Evolutionary conservation across 2,113 vertebrate species (phyloP).

Genomic region (Baryphthengus martii): DNA sequence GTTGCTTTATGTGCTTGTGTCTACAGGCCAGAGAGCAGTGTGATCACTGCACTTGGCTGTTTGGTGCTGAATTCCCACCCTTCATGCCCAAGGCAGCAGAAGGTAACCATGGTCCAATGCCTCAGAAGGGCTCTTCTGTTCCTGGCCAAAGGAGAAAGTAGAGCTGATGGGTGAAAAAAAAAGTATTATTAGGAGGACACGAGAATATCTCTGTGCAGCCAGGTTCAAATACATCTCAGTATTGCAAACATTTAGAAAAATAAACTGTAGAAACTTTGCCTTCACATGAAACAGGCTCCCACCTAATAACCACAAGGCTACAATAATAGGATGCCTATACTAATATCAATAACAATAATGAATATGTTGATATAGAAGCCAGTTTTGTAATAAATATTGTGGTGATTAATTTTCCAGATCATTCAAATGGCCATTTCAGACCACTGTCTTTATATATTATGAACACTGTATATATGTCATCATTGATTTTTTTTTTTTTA

Average conservation of each 20-base stretch:
- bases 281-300: neutral
- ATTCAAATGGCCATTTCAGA: conserved; percentile 4
- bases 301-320: neutral
- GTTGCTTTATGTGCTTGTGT: neutral
- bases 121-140: neutral
- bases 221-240: neutral
- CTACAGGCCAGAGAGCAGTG: neutral
- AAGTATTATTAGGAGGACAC: neutral
- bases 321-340: neutral
- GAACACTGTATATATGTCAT: neutral
- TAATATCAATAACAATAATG: conserved; percentile 11
- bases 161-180: neutral
- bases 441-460: neutral
- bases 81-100: neutral
- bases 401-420: neutral
- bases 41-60: neutral
- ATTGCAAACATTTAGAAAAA: neutral
- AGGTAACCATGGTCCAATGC: neutral
- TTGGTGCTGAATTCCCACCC: neutral
- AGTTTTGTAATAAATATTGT: neutral
- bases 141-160: neutral
- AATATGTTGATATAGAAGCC: conserved; percentile 1
- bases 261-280: neutral
- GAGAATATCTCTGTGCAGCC: neutral
- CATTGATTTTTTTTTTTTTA: neutral